phyloP scores from a whole-genome alignment of 64 coral and sea anemone genomes.

The Pocillopora damicornis region DNA sequence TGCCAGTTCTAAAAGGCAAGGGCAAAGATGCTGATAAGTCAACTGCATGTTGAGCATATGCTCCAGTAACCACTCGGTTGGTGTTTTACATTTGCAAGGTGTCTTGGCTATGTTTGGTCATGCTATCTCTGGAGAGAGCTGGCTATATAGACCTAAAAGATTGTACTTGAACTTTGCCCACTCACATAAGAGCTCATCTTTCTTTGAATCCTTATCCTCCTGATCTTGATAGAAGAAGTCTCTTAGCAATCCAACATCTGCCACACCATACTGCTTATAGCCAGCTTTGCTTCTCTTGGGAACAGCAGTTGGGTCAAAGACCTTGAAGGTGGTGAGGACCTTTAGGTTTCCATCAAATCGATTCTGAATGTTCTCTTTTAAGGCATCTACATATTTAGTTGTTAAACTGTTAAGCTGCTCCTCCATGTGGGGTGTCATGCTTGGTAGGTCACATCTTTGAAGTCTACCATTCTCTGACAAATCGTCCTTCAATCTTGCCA shows the following conservation, averaged over 20 bases:
- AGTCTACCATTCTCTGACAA: constrained; percentile 15
- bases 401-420: constrained; percentile 43
- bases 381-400: constrained; percentile 25
- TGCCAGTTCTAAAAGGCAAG: constrained; percentile 29
- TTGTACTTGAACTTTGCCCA: constrained; percentile 73
- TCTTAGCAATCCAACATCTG: constrained; percentile 33
- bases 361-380: constrained; percentile 28
- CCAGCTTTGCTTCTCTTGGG: not conserved
- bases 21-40: constrained; percentile 22
- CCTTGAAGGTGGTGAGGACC: constrained; percentile 44
- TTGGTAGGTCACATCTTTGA: constrained; percentile 38
- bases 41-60: constrained; percentile 36
- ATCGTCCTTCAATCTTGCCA: no score
- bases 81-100: not conserved
- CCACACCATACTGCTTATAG: not conserved
- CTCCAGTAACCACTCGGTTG: constrained; percentile 45
- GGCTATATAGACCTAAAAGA: constrained; percentile 29
- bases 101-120: constrained; percentile 16
- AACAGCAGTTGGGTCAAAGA: constrained; percentile 29
- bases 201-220: constrained; percentile 34
- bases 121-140: constrained; percentile 35
- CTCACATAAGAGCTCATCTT: constrained; percentile 48
- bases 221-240: constrained; percentile 59
- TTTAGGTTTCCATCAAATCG: constrained; percentile 54
- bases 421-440: not conserved